These are phyloP conservation scores for Penaeus monodon DNA, from an alignment of 2,888 invertebrate genomes.

Conservation along the genomic window DNA sequence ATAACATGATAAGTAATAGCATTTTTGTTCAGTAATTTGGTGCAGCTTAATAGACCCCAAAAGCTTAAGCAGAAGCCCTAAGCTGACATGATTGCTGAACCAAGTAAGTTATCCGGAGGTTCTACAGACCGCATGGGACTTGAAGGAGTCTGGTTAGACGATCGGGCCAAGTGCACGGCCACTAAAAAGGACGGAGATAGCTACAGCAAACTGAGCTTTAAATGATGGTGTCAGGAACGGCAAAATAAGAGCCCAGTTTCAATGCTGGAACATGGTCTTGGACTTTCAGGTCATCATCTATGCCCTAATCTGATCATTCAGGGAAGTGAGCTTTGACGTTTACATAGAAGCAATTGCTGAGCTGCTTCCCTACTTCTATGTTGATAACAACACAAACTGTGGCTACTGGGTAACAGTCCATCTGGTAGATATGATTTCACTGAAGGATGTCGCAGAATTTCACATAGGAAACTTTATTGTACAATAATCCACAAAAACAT, in stretches of 20 bases:
- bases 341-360: conserved; percentile 42
- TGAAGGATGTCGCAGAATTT: conserved; percentile 12
- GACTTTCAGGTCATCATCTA: conserved; percentile 31
- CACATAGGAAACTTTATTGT: conserved; percentile 28
- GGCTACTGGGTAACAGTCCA: conserved; percentile 49
- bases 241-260: conserved; percentile 23
- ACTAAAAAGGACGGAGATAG: no score
- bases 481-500: neutral
- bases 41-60: no score
- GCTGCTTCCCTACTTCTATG: conserved; percentile 42
- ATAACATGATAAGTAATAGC: no score
- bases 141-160: no score
- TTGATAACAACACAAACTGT: conserved; percentile 47
- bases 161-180: no score
- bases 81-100: no score
- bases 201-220: neutral
- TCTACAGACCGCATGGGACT: no score
- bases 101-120: no score
- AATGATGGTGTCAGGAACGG: conserved; percentile 1
- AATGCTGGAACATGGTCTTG: conserved; percentile 48
- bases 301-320: conserved; percentile 35
- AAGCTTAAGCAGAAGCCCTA: no score
- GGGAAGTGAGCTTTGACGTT: conserved; percentile 31
- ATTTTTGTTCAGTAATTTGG: no score
- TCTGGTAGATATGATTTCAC: conserved; percentile 38